A percentile compares a stretch with the other conserved stretches of the same genome.
Conservation (phyloP, 1,140 invertebrate genomes). For the Drosophila subobscura region DNA sequence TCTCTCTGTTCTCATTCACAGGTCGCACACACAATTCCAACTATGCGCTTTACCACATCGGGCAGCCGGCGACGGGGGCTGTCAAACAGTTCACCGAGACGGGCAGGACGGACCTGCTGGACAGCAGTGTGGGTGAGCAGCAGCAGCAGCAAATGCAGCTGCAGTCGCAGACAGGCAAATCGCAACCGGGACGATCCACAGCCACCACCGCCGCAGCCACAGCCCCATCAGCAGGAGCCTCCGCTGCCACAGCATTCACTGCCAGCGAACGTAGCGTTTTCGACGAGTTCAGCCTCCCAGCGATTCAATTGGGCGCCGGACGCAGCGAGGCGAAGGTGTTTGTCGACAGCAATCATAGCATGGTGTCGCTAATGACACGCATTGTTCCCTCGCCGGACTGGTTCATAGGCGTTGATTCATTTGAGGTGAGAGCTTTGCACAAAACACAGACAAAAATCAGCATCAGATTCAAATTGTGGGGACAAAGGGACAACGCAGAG, state of each 20-base stretch:
- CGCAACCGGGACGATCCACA: slow-evolving; percentile 24
- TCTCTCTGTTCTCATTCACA: slow-evolving; percentile 82
- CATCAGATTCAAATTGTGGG: slow-evolving; percentile 1
- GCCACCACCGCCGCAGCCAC: slow-evolving; percentile 12
- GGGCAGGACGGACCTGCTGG: slow-evolving; percentile 89
- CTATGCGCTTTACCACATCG: slow-evolving; percentile 92
- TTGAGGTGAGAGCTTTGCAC: slow-evolving; percentile 85
- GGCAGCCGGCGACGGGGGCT: slow-evolving; percentile 88
- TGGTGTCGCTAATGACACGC: slow-evolving; percentile 93
- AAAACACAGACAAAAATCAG: slow-evolving; percentile 19
- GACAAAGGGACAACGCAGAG: no score
- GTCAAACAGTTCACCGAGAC: slow-evolving; percentile 93
- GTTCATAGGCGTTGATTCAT: slow-evolving; percentile 98
- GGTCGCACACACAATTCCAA: slow-evolving; percentile 93
- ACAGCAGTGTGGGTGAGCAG: slow-evolving; percentile 85
- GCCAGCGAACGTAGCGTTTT: slow-evolving; percentile 85
- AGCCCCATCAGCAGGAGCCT: not conserved
- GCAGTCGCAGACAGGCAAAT: slow-evolving; percentile 43
- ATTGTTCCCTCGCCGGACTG: slow-evolving; percentile 98
- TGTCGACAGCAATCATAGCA: slow-evolving; percentile 94
- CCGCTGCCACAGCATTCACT: not conserved
- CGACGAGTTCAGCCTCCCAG: slow-evolving; percentile 92
- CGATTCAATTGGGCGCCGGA: slow-evolving; percentile 90
- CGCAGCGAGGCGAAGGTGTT: slow-evolving; percentile 92
- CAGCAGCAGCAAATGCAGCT: slow-evolving; percentile 70